A percentile compares a stretch with the other conserved stretches of the same genome.
These are phyloP conservation scores for Xerus inauris DNA, from an alignment of 2,113 vertebrate genomes.

Conservation along the genomic window DNA sequence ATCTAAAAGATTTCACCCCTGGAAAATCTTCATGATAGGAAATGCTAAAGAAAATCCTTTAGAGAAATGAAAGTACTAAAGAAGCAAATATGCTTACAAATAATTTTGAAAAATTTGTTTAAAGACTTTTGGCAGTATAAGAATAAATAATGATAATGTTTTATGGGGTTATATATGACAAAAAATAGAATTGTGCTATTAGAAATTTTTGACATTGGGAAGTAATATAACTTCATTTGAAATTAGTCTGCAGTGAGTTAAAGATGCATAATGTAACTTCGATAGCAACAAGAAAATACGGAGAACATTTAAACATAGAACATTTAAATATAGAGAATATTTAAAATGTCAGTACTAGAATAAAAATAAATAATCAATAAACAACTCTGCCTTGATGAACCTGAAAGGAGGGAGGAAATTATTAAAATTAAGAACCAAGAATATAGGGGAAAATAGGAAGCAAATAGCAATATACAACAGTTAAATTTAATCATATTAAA, in stretches of 20 bases:
- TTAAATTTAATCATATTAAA: neutral
- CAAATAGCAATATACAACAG: neutral
- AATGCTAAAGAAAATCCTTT: neutral
- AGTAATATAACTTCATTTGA: neutral
- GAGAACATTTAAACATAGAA: too few relatives aligned
- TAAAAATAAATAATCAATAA: neutral
- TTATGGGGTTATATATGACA: neutral
- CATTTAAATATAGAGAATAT: neutral
- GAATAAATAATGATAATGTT: neutral
- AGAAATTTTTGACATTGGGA: neutral
- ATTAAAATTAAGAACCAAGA: neutral
- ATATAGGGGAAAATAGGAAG: neutral
- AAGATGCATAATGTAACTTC: too few relatives aligned
- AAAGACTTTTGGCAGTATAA: neutral
- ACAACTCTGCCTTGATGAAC: neutral
- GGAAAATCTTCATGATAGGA: neutral
- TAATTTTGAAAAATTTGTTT: neutral
- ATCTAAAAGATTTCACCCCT: neutral
- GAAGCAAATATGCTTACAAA: neutral
- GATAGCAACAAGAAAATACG: neutral
- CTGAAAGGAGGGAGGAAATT: neutral
- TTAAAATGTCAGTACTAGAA: neutral
- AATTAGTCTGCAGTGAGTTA: neutral
- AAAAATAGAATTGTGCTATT: neutral
- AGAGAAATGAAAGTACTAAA: neutral